Evolutionary conservation across 1,140 invertebrate species (phyloP).

Genomic region (Drosophila jambulina): DNA sequence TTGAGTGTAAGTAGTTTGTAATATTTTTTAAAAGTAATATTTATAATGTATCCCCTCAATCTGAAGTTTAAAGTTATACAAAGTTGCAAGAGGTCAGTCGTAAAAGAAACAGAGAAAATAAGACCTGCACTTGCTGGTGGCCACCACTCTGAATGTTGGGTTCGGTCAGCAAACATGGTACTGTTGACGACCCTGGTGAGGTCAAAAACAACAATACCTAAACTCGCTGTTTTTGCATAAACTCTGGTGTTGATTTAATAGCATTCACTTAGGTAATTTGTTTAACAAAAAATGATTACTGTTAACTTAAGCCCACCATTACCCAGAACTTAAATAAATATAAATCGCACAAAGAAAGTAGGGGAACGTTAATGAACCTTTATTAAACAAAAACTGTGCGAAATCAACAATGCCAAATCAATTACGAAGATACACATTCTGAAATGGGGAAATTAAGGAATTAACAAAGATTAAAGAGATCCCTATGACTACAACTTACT

Average conservation of each 20-base stretch:
- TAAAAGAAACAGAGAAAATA: neutral
- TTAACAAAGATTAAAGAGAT: neutral
- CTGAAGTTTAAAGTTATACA: neutral
- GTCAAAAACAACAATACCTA: neutral
- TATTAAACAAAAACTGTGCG: constrained; percentile 40
- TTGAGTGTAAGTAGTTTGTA: neutral
- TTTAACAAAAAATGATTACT: neutral
- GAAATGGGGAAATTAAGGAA: constrained; percentile 7
- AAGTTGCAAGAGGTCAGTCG: neutral
- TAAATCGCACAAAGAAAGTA: neutral
- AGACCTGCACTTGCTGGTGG: too few relatives aligned
- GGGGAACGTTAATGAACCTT: constrained; percentile 34
- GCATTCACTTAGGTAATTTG: neutral
- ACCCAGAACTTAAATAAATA: neutral
- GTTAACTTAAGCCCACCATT: neutral
- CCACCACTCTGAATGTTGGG: neutral
- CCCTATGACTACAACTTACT: constrained; percentile 64
- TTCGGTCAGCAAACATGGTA: neutral
- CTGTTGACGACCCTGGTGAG: neutral
- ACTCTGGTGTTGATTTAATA: neutral
- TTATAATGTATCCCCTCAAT: neutral
- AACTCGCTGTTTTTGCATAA: neutral
- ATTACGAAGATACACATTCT: constrained; percentile 71
- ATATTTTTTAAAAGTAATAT: too few relatives aligned
- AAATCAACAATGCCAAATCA: constrained; percentile 2